A percentile compares a stretch with the other conserved stretches of the same genome.
These are phyloP conservation scores for Nebria ingens DNA, from an alignment of 1,140 invertebrate species.

Conservation along the genomic window DNA sequence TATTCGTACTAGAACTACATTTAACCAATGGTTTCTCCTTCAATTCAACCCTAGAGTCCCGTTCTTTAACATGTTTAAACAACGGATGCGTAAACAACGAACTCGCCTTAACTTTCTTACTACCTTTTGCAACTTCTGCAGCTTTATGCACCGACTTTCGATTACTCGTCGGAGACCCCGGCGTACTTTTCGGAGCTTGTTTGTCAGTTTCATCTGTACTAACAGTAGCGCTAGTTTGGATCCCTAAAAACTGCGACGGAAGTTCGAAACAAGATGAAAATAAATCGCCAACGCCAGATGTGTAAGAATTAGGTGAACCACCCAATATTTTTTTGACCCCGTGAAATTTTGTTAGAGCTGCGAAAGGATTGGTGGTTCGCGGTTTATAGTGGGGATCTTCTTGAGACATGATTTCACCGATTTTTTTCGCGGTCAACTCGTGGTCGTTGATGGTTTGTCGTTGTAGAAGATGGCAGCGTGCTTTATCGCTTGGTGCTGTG, in stretches of 20 bases:
- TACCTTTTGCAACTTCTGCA: slow-evolving; percentile 14
- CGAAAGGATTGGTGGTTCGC: slow-evolving; percentile 59
- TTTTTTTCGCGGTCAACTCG: slow-evolving; percentile 42
- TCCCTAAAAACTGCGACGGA: slow-evolving; percentile 45
- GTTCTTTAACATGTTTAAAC: slow-evolving; percentile 27
- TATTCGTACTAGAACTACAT: slow-evolving; percentile 34
- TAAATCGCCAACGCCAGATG: slow-evolving; percentile 40
- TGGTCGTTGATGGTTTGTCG: slow-evolving; percentile 29
- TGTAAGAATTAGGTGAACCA: slow-evolving; percentile 36
- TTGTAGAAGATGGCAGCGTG: slow-evolving; percentile 52
- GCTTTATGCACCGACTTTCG: slow-evolving; percentile 27
- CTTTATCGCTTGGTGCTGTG: slow-evolving; percentile 56
- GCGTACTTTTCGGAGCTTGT: slow-evolving; percentile 37
- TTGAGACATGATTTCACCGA: slow-evolving; percentile 67
- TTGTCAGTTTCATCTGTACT: slow-evolving; percentile 24
- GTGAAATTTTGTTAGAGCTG: slow-evolving; percentile 49
- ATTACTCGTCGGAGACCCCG: slow-evolving; percentile 36
- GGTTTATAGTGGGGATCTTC: slow-evolving; percentile 69
- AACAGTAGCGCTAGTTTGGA: slow-evolving; percentile 25
- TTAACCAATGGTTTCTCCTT: slow-evolving; percentile 23
- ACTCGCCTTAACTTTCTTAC: slow-evolving; percentile 33
- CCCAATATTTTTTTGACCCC: slow-evolving; percentile 72
- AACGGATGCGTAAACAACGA: slow-evolving; percentile 42
- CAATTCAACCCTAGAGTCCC: not conserved
- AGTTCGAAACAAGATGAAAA: slow-evolving; percentile 70